phyloP scores from a whole-genome alignment of 2,888 invertebrate genomes.

The Dryadula phaetusa region DNA sequence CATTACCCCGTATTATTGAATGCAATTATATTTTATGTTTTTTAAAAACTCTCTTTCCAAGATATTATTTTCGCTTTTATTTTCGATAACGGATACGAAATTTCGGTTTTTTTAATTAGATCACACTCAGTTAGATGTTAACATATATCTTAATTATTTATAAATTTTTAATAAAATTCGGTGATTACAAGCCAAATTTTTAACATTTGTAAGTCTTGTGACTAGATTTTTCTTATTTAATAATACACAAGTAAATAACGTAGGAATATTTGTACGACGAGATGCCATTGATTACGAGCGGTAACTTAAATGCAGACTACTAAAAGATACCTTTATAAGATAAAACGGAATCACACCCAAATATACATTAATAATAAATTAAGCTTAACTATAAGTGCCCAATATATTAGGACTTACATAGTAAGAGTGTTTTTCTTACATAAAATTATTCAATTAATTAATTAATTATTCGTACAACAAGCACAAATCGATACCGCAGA shows the following conservation, averaged over 20 bases:
- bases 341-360: slow-evolving; percentile 80
- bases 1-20: neutral
- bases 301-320: slow-evolving; percentile 84
- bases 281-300: slow-evolving; percentile 84
- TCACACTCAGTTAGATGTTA: slow-evolving; percentile 44
- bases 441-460: slow-evolving; percentile 48
- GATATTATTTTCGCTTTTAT: slow-evolving; percentile 7
- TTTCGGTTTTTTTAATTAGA: slow-evolving; percentile 39
- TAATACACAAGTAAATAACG: slow-evolving; percentile 82
- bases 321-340: slow-evolving; percentile 76
- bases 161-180: slow-evolving; percentile 75
- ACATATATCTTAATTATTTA: slow-evolving; percentile 67
- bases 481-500: slow-evolving; percentile 79
- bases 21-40: slow-evolving; percentile 5
- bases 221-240: slow-evolving; percentile 83
- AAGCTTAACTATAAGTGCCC: slow-evolving; percentile 64
- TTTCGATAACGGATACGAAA: slow-evolving; percentile 13
- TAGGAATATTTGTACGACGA: slow-evolving; percentile 85
- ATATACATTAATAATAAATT: slow-evolving; percentile 78
- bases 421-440: slow-evolving; percentile 63
- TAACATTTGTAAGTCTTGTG: slow-evolving; percentile 83
- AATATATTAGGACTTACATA: slow-evolving; percentile 56
- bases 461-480: slow-evolving; percentile 48
- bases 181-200: slow-evolving; percentile 74
- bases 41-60: neutral